Evolutionary conservation across 92 coral and sea anemone species (phyloP), one percentile per base, ranked within the genome.

Genomic region (Nematostella vectensis): DNA sequence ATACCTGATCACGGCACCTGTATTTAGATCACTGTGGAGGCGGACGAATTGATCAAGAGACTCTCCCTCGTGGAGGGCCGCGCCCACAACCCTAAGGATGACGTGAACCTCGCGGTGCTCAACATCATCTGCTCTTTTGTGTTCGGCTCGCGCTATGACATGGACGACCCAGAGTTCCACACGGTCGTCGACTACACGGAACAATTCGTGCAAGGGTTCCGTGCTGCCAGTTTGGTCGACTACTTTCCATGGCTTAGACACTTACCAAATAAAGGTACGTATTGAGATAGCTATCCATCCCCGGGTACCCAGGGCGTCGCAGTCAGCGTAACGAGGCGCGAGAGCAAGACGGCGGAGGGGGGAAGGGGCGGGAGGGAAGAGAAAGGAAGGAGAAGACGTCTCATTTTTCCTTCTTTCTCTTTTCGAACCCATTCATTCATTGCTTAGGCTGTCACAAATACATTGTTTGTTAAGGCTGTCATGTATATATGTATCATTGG

Each of bases 91-190:
- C 96, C 95, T 15, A 51, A 69, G 20, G 53, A 80, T 29, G 96
- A 93, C 42, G 36, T 93, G 25, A 62, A 59, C 37, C 74, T 93
- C 30, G 93, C 99, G 31, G 87, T 86, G 6, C 65, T 93, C 27
- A 93, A 93, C 68, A 72, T 93, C 11, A 76, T 93, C 56, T 93
- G 95, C 49, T 88, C 96, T 25, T 71, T 93, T 24, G 81, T 93
- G 33, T 93, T 93, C 47, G 99, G 99, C 9, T 59, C 84, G 12
- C 88, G 89, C 22, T 93, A 93, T 45, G 85, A 82, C 16, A 54
- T 75, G 26, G 71, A 73, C 10, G 91, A 93, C 51, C 83, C 81
- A 3, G 99, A 93, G 66, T 93, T 93, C 53, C 56, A 75, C 47
- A 80, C 82, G 39, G 77, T 93, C 25, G 29, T 82, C 2, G 51